A percentile compares a stretch with the other conserved stretches of the same genome.
Conservation (phyloP, 2,113 vertebrate species). For the Canis aureus region DNA sequence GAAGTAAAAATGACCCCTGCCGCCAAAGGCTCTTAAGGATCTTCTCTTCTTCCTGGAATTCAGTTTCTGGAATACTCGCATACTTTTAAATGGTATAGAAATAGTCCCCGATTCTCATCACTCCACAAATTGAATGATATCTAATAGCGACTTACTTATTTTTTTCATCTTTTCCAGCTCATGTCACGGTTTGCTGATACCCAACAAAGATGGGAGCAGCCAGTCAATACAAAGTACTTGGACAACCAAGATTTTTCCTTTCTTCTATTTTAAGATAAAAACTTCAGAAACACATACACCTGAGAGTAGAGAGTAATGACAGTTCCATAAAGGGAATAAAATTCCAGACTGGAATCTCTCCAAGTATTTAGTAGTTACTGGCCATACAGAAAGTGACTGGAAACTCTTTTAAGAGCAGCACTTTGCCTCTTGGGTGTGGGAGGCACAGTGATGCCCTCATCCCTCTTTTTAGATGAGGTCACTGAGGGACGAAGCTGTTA, state of each 20-base stretch:
- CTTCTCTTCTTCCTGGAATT: background rate
- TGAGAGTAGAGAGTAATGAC: background rate
- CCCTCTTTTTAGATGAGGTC: background rate
- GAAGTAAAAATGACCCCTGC: background rate
- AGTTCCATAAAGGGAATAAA: background rate
- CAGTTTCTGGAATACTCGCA: background rate
- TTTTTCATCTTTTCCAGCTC: background rate
- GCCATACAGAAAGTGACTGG: background rate
- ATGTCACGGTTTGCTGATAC: background rate
- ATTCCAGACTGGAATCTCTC: background rate
- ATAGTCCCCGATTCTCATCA: background rate
- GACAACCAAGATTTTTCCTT: constrained; percentile 21
- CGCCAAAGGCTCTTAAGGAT: background rate
- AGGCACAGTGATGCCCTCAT: background rate
- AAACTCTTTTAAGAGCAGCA: background rate
- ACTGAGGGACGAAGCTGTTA: background rate
- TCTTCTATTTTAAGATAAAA: constrained; percentile 42
- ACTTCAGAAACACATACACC: background rate
- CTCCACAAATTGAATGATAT: background rate
- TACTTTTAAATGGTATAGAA: background rate
- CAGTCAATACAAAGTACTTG: background rate
- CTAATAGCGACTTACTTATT: background rate
- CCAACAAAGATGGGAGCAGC: background rate
- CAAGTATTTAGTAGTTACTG: background rate
- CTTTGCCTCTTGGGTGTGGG: background rate